Evolutionary conservation across 2,113 vertebrate genomes (phyloP).

Genomic region (Pholis gunnellus): DNA sequence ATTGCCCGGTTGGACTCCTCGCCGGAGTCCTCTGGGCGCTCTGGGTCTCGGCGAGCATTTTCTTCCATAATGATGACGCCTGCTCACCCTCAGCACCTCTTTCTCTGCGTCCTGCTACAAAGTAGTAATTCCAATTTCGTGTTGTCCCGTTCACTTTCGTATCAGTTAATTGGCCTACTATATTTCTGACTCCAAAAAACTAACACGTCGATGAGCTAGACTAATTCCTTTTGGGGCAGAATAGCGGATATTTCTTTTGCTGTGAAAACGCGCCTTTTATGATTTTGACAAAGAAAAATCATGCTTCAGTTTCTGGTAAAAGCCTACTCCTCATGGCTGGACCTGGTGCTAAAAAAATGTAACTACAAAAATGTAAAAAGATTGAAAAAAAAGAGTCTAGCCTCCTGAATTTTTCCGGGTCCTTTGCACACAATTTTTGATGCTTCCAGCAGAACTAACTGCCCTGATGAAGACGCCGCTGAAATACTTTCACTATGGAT

Average conservation of each 20-base stretch:
- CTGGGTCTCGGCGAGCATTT: conserved; percentile 81
- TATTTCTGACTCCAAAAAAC: neutral
- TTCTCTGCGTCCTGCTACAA: conserved; percentile 14
- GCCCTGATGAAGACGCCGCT: conserved; percentile 82
- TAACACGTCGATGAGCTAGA: neutral
- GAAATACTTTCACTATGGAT: conserved; percentile 92
- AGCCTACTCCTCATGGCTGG: conserved; percentile 29
- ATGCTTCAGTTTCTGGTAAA: conserved; percentile 64
- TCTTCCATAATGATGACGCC: conserved; percentile 87
- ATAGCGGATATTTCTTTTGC: conserved; percentile 21
- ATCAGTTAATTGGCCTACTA: neutral
- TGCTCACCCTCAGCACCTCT: conserved; percentile 58
- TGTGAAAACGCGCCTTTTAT: conserved; percentile 54
- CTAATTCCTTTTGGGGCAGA: conserved; percentile 8
- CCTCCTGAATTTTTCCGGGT: conserved; percentile 9
- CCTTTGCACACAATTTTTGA: conserved; percentile 41
- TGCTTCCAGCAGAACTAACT: conserved; percentile 40
- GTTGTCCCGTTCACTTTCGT: neutral
- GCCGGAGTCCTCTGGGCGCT: conserved; percentile 75
- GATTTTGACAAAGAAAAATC: conserved; percentile 76
- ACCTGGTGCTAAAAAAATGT: neutral
- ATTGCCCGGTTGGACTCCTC: conserved; percentile 84
- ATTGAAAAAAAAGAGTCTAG: neutral
- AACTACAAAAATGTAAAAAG: neutral
- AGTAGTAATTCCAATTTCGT: conserved; percentile 50